Conservation (phyloP, 2,888 invertebrate species). For the Tetranychus piercei region DNA sequence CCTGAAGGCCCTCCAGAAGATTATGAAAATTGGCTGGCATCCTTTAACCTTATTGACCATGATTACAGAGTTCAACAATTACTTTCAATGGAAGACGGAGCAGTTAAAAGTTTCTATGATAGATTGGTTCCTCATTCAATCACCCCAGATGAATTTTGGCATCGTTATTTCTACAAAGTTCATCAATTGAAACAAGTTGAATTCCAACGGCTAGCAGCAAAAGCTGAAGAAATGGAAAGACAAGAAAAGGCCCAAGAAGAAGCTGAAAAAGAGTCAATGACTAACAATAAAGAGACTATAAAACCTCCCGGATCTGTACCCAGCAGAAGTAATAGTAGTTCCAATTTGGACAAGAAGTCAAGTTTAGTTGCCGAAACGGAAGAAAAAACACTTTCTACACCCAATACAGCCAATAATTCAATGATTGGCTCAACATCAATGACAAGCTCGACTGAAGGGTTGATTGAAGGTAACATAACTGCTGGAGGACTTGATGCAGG, state of each 20-base stretch:
- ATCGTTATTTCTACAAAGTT: conserved; percentile 60
- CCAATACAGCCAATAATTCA: background rate
- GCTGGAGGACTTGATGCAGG: background rate
- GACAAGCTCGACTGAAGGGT: background rate
- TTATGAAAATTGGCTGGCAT: conserved; percentile 44
- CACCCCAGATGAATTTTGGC: conserved; percentile 57
- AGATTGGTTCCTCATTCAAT: conserved; percentile 45
- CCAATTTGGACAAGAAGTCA: background rate
- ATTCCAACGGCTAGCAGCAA: conserved; percentile 42
- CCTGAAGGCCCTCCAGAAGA: conserved; percentile 42
- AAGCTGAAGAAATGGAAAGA: conserved; percentile 35
- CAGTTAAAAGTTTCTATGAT: conserved; percentile 44
- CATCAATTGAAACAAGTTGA: conserved; percentile 55
- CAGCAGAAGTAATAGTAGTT: background rate
- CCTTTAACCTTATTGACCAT: conserved; percentile 37
- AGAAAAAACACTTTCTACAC: background rate
- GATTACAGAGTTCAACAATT: conserved; percentile 44
- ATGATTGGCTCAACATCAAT: background rate
- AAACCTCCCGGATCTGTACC: background rate
- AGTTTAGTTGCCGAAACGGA: background rate
- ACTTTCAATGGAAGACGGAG: conserved; percentile 40
- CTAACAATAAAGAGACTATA: background rate
- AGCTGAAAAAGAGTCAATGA: background rate
- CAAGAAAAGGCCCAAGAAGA: conserved; percentile 31
- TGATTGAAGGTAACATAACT: background rate